Evolutionary conservation across 2,113 vertebrate species (phyloP).

Genomic region (Melanostigma gelatinosum): DNA sequence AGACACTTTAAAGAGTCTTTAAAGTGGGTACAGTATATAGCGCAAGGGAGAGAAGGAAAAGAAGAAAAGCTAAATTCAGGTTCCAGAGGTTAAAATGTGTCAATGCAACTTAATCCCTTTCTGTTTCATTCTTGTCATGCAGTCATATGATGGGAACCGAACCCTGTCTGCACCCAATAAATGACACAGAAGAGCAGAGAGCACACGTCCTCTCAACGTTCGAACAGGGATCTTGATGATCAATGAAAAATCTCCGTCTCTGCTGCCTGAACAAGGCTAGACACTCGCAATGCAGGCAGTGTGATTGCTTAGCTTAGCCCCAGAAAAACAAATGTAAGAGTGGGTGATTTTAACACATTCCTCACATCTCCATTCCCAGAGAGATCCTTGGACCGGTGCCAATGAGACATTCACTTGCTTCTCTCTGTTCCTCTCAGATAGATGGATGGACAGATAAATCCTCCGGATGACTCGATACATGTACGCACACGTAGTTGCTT

Average conservation of each 20-base stretch:
- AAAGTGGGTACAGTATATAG: not conserved
- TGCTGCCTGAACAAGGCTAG: slow-evolving; percentile 10
- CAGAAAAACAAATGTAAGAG: slow-evolving; percentile 3
- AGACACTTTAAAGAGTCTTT: too few relatives aligned
- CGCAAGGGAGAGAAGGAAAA: not conserved
- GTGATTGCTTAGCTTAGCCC: slow-evolving; percentile 9
- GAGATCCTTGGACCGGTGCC: slow-evolving; percentile 15
- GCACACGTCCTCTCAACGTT: not conserved
- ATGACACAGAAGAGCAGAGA: not conserved
- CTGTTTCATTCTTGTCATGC: not conserved
- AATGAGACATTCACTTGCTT: not conserved
- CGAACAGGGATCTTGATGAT: not conserved
- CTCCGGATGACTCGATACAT: not conserved
- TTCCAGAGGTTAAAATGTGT: not conserved
- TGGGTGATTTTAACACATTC: slow-evolving; percentile 22
- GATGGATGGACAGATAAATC: not conserved
- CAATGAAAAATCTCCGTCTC: not conserved
- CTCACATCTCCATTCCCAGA: not conserved
- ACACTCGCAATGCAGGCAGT: not conserved
- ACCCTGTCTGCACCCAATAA: not conserved
- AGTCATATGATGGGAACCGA: not conserved
- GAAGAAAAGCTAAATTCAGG: not conserved
- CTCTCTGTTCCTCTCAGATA: not conserved
- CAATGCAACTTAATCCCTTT: not conserved
- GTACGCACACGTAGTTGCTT: not conserved